Base-by-base conservation (phyloP, 1,140 invertebrate genomes). In the Lysiphlebus fabarum region DNA sequence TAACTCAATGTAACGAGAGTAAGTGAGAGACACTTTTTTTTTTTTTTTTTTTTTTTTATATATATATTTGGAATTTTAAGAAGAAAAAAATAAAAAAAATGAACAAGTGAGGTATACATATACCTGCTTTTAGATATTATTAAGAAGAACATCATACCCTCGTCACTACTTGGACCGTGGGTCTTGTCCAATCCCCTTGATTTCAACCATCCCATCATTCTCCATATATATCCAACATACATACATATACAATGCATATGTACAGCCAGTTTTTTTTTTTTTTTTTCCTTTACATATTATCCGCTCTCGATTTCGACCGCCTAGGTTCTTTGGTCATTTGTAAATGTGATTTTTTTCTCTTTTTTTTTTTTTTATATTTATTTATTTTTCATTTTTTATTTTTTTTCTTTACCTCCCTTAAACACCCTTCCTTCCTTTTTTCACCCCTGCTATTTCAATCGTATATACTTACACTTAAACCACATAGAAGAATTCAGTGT, bases 91-190 rank as follows among this genome's bases (percentile, higher is more conserved):
- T 34, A 53, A 50, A 53, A 17, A 37, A 62, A 17, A 43, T 14
- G 42, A 59, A 62, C 49, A 45, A 51, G 61, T 14, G 47, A 38
- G 49, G 44, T 53, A 42, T 76, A n/a, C n/a, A n/a, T n/a, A 73
- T 77, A 77, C 74, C 75, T 77, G 75, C 74, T 70, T 72, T 70
- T 72, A 70, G 73, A 74, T 74, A 76, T 76, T 78, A 75, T 76
- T 78, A 75, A 76, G 74, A 70, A 70, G 69, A 76, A 74, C 74
- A 75, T 76, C 74, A 75, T 76, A 78, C 76, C 76, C 76, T 76
- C 74, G 73, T 78, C 76, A 78, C 70, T 26, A 26, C 17, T 26
- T 72, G 72, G 72, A 70, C 73, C 58, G 42, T 68, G 67, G 65
- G 55, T 62, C 62, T 66, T 54, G 53, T 51, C 12, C 38, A 64